These are phyloP conservation scores for Rhabdomys pumilio DNA, from an alignment of 2,797 vertebrate genomes.

Conservation along the genomic window DNA sequence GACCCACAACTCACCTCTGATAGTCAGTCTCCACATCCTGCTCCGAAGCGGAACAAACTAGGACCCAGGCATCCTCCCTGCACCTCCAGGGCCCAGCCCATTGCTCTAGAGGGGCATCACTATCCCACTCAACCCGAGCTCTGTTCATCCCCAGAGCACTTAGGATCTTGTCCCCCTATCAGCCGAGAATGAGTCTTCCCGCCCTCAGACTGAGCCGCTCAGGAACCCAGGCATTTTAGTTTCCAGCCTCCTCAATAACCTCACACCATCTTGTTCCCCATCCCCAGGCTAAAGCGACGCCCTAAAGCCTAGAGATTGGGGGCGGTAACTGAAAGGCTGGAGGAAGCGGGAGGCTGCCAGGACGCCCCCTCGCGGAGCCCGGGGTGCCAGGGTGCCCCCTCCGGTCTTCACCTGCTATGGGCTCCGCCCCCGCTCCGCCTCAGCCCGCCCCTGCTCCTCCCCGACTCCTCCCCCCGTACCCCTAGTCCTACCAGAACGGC, in stretches of 20 bases:
- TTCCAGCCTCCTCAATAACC: constrained; percentile 36
- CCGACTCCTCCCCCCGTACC: constrained; percentile 81
- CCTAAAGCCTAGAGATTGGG: constrained; percentile 24
- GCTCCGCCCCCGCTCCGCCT: constrained; percentile 75
- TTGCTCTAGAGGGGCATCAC: constrained; percentile 11
- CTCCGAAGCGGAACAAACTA: constrained; percentile 4
- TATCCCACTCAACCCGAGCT: neutral
- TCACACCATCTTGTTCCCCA: constrained; percentile 44
- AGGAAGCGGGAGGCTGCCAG: constrained; percentile 29
- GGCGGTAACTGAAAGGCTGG: neutral
- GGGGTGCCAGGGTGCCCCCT: constrained; percentile 23
- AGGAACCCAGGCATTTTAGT: constrained; percentile 37
- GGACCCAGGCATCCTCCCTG: neutral
- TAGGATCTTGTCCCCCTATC: neutral
- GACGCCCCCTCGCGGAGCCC: constrained; percentile 75
- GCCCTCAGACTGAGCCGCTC: constrained; percentile 58
- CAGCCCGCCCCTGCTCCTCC: constrained; percentile 78
- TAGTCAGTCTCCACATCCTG: constrained; percentile 30
- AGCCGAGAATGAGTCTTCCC: constrained; percentile 2
- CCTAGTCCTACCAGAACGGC: constrained; percentile 84
- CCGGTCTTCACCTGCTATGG: constrained; percentile 83
- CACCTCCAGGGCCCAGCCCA: neutral
- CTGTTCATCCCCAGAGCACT: neutral
- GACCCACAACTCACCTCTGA: neutral
- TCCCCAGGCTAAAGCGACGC: constrained; percentile 57